Evolutionary conservation across 1,140 invertebrate genomes (phyloP).

Genomic region (Drosophila tristis): DNA sequence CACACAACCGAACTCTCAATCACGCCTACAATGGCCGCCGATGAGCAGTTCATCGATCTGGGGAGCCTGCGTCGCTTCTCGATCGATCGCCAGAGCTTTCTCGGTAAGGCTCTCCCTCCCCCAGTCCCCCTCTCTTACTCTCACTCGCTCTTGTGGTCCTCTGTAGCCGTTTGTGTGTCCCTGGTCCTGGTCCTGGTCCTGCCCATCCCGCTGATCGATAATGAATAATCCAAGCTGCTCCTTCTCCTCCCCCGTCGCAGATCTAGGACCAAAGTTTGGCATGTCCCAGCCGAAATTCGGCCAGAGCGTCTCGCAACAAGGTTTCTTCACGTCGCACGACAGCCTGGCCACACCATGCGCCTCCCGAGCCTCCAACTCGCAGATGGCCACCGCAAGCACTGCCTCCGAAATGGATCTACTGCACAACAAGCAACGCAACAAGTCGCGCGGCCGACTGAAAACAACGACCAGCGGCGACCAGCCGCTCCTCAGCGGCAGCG

Average conservation of each 20-base stretch:
- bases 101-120: conserved; percentile 64
- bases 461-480: conserved; percentile 73
- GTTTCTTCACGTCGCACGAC: conserved; percentile 89
- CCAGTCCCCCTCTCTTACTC: not conserved
- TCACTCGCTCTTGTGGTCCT: not conserved
- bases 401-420: conserved; percentile 90
- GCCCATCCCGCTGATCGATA: too few species aligned
- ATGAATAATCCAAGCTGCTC: too few species aligned
- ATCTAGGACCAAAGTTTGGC: conserved; percentile 89
- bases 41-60: conserved; percentile 83
- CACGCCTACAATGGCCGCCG: conserved; percentile 75
- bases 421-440: conserved; percentile 86
- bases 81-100: conserved; percentile 83
- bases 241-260: conserved; percentile 72
- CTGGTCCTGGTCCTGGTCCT: too few species aligned
- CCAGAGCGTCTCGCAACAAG: conserved; percentile 85
- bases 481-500: conserved; percentile 56
- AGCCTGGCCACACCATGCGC: conserved; percentile 87
- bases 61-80: conserved; percentile 82
- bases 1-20: conserved; percentile 82
- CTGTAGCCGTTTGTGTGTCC: too few species aligned
- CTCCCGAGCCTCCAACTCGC: conserved; percentile 84
- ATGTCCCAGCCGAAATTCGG: conserved; percentile 85
- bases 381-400: conserved; percentile 87
- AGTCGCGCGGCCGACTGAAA: conserved; percentile 89